Evolutionary conservation across 2,113 vertebrate genomes (phyloP).

Genomic region (Furnarius figulus): DNA sequence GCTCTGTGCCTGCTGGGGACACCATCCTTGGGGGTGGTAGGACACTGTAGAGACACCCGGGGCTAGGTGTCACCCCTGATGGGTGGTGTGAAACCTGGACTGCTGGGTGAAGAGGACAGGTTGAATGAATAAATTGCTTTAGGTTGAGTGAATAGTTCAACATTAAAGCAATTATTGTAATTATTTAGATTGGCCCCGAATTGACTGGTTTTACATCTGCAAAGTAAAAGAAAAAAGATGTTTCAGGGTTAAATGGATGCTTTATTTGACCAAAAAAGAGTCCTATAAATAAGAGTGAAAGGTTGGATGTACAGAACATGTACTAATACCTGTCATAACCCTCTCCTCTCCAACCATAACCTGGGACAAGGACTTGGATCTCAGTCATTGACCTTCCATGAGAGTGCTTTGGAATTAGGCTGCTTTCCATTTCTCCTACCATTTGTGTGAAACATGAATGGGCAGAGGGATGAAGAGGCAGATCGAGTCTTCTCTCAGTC

Average conservation of each 20-base stretch:
- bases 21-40: background rate
- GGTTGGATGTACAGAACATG: background rate
- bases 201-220: background rate
- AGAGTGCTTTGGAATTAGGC: background rate
- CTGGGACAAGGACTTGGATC: background rate
- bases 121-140: background rate
- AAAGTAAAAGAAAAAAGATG: background rate
- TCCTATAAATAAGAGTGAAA: background rate
- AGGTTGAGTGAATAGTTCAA: background rate
- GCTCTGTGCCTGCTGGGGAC: background rate
- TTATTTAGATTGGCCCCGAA: background rate
- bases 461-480: background rate
- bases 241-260: background rate
- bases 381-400: rapidly evolving
- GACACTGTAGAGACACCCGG: background rate
- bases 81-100: background rate
- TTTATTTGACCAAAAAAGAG: background rate
- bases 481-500: background rate
- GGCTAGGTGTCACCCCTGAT: background rate
- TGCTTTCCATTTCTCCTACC: background rate
- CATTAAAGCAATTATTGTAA: constrained; percentile 23
- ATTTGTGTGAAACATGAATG: background rate
- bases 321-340: background rate
- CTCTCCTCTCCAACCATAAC: background rate
- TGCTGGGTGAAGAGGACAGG: background rate